phyloP scores from a whole-genome alignment of 2,888 invertebrate species.

The Diogma glabrata region DNA sequence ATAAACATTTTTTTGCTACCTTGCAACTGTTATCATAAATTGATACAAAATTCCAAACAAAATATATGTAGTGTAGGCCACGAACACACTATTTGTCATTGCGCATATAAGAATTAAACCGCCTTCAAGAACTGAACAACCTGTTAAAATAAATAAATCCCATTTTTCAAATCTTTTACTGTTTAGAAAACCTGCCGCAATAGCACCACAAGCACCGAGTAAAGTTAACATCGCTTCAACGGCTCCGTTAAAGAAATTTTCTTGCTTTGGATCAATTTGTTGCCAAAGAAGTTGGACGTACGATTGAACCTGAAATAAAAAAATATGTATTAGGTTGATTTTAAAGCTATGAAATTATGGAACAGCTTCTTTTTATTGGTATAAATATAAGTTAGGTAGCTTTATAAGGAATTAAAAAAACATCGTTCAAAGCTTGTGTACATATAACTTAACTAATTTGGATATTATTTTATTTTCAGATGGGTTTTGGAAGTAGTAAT shows the following conservation, averaged over 20 bases:
- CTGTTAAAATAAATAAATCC: slow-evolving; percentile 36
- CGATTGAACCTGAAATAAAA: slow-evolving; percentile 23
- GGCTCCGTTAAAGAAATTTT: slow-evolving; percentile 50
- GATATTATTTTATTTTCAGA: too few species aligned
- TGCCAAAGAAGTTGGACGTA: slow-evolving; percentile 82
- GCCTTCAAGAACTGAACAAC: slow-evolving; percentile 39
- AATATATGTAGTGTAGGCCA: slow-evolving; percentile 49
- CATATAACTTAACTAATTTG: too few species aligned
- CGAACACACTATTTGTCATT: slow-evolving; percentile 36
- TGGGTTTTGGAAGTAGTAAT: too few species aligned
- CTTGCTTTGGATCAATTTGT: slow-evolving; percentile 43
- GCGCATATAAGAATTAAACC: slow-evolving; percentile 33
- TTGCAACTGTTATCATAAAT: slow-evolving; percentile 54
- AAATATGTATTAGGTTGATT: too few species aligned
- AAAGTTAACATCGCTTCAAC: slow-evolving; percentile 55
- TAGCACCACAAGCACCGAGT: slow-evolving; percentile 41
- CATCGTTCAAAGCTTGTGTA: too few species aligned
- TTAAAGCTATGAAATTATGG: too few species aligned
- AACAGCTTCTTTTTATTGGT: too few species aligned
- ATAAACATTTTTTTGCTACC: too few species aligned
- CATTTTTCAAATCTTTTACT: slow-evolving; percentile 37
- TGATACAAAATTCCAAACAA: slow-evolving; percentile 50
- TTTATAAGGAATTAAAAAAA: too few species aligned
- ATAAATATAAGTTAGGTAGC: too few species aligned
- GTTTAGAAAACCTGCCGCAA: slow-evolving; percentile 38